Conservation (phyloP, 2,888 invertebrate genomes). For the Caenorhabditis doughertyi region DNA sequence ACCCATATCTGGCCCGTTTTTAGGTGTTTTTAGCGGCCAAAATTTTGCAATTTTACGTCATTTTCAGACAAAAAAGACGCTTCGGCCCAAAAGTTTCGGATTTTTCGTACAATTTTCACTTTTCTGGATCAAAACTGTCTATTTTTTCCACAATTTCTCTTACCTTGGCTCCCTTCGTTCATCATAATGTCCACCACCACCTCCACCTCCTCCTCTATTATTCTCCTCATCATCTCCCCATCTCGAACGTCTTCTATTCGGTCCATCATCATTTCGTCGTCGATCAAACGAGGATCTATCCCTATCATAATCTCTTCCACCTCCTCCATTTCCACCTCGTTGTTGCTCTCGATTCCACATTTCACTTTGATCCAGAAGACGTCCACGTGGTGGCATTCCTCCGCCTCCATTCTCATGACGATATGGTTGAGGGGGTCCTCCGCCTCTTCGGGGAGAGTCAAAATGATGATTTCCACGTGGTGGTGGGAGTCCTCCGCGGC, state of each 20-base stretch:
- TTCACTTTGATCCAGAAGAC: conserved; percentile 29
- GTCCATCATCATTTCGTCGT: conserved; percentile 26
- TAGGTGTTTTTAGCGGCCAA: too few species aligned
- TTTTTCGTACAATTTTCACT: too few species aligned
- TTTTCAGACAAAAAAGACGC: too few species aligned
- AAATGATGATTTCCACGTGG: conserved; percentile 16
- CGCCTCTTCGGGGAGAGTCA: conserved; percentile 8
- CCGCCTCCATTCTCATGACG: conserved; percentile 32
- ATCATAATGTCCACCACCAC: conserved; percentile 13
- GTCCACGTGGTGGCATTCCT: too few species aligned
- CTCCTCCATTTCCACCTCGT: not conserved
- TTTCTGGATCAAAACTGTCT: too few species aligned
- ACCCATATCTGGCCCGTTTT: too few species aligned
- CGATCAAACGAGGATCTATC: conserved; percentile 29
- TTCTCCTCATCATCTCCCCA: conserved; percentile 55
- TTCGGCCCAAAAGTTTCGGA: too few species aligned
- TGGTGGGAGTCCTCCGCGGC: conserved; percentile 16
- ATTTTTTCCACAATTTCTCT: too few species aligned
- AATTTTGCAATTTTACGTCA: too few species aligned
- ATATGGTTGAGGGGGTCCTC: too few species aligned
- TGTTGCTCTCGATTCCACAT: conserved; percentile 36
- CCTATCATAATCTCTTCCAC: conserved; percentile 14
- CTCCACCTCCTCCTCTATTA: not conserved
- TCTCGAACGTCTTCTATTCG: conserved; percentile 30
- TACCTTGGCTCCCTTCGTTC: not conserved